Evolutionary conservation across 2,888 invertebrate species (phyloP).

Genomic region (Arrhopalites spinosus): DNA sequence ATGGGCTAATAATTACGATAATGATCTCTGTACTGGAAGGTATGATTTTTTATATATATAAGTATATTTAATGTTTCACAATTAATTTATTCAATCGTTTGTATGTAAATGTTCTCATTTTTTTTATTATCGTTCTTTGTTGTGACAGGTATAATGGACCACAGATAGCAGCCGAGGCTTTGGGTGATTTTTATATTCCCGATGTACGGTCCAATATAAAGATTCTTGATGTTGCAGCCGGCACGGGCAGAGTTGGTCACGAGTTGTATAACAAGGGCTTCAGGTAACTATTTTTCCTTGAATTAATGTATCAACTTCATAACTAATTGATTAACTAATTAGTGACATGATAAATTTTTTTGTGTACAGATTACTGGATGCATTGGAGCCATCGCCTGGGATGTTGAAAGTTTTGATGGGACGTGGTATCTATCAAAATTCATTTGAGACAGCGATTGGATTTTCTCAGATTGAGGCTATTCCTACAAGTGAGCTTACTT

Average conservation of each 20-base stretch:
- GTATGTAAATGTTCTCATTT: background rate
- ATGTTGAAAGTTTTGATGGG: slow-evolving; percentile 58
- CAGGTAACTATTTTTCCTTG: slow-evolving; percentile 38
- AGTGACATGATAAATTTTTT: too few relatives aligned
- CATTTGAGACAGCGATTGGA: slow-evolving; percentile 55
- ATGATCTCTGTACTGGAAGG: slow-evolving; percentile 18
- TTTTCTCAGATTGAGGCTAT: slow-evolving; percentile 37
- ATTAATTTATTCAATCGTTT: background rate
- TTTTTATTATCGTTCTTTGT: slow-evolving; percentile 41
- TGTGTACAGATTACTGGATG: slow-evolving; percentile 56
- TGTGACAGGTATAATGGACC: slow-evolving; percentile 58
- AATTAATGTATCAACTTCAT: too few relatives aligned
- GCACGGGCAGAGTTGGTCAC: slow-evolving; percentile 59
- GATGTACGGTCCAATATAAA: slow-evolving; percentile 45
- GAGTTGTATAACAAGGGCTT: slow-evolving; percentile 53
- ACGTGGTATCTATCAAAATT: slow-evolving; percentile 57
- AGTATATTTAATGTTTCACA: background rate
- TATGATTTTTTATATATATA: too few relatives aligned
- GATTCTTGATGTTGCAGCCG: slow-evolving; percentile 60
- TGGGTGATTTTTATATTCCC: slow-evolving; percentile 55
- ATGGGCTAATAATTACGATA: slow-evolving; percentile 58
- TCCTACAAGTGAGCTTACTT: slow-evolving; percentile 41
- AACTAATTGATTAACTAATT: too few relatives aligned
- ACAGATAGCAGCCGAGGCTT: slow-evolving; percentile 57
- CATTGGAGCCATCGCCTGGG: slow-evolving; percentile 58